A percentile compares a stretch with the other conserved stretches of the same genome.
phyloP scores from a whole-genome alignment of 2,888 invertebrate genomes.

The Cinara cedri region DNA sequence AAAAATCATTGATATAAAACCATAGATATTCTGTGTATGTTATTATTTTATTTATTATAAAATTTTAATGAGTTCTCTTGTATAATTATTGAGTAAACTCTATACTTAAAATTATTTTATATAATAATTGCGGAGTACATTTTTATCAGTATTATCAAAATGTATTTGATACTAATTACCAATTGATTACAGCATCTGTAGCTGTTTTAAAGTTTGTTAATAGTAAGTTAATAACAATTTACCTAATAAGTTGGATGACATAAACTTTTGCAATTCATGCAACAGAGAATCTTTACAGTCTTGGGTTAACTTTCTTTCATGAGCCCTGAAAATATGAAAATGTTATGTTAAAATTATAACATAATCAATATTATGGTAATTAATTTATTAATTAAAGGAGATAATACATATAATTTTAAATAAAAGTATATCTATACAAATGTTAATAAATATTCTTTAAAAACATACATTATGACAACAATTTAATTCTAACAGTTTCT shows the following conservation, averaged over 20 bases:
- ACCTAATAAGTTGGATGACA: slow-evolving; percentile 40
- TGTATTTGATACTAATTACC: not conserved
- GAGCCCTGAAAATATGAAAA: slow-evolving; percentile 30
- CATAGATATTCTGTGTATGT: too few species aligned
- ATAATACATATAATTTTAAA: not conserved
- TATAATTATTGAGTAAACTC: too few species aligned
- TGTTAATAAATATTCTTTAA: not conserved
- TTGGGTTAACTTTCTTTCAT: slow-evolving; percentile 30
- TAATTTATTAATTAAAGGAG: not conserved
- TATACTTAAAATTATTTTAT: too few species aligned
- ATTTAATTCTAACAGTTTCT: not conserved
- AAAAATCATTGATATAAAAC: too few species aligned
- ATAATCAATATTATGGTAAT: not conserved
- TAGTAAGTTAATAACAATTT: slow-evolving; percentile 16
- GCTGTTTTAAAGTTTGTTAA: not conserved
- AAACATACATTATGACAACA: slow-evolving; percentile 11
- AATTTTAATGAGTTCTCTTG: too few species aligned
- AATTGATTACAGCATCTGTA: slow-evolving; percentile 10
- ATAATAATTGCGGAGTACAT: not conserved
- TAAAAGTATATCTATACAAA: not conserved
- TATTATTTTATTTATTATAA: too few species aligned
- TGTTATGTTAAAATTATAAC: not conserved
- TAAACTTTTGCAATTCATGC: slow-evolving; percentile 35
- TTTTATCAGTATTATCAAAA: slow-evolving; percentile 18
- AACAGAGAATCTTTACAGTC: slow-evolving; percentile 28